phyloP scores from a whole-genome alignment of 2,888 invertebrate genomes.

The Meiosimyza platycephala region DNA sequence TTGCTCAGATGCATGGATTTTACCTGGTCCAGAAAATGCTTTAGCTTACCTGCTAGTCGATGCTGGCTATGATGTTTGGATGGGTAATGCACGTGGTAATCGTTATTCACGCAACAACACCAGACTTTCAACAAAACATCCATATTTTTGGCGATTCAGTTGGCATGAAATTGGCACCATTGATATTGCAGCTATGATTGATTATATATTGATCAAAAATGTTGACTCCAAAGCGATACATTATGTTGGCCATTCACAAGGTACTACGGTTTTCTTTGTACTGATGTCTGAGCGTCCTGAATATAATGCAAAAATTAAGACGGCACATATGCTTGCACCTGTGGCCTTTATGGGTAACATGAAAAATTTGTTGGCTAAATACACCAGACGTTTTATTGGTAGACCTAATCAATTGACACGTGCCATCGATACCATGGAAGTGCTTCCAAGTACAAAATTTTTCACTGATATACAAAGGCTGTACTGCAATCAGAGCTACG shows the following conservation, averaged over 20 bases:
- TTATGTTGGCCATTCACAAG: constrained; percentile 56
- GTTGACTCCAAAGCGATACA: constrained; percentile 44
- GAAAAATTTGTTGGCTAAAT: constrained; percentile 59
- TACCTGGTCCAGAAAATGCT: constrained; percentile 42
- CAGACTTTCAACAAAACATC: constrained; percentile 33
- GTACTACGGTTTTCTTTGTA: constrained; percentile 47
- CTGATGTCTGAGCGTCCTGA: constrained; percentile 44
- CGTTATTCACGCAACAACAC: constrained; percentile 50
- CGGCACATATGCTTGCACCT: constrained; percentile 51
- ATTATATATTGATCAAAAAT: constrained; percentile 46
- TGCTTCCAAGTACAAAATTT: constrained; percentile 19
- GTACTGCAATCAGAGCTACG: constrained; percentile 15
- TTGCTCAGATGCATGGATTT: constrained; percentile 45
- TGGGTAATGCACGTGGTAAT: constrained; percentile 54
- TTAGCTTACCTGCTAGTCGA: constrained; percentile 49
- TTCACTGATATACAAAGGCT: constrained; percentile 6
- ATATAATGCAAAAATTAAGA: constrained; percentile 50
- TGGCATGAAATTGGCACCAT: constrained; percentile 89
- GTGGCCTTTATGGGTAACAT: constrained; percentile 68
- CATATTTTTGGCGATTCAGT: constrained; percentile 67
- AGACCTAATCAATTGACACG: constrained; percentile 28
- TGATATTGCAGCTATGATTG: constrained; percentile 54
- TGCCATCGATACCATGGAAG: constrained; percentile 25
- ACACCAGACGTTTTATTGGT: constrained; percentile 30
- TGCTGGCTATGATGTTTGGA: constrained; percentile 56